Evolutionary conservation across 2,113 vertebrate genomes (phyloP).

Genomic region (Etheostoma spectabile): DNA sequence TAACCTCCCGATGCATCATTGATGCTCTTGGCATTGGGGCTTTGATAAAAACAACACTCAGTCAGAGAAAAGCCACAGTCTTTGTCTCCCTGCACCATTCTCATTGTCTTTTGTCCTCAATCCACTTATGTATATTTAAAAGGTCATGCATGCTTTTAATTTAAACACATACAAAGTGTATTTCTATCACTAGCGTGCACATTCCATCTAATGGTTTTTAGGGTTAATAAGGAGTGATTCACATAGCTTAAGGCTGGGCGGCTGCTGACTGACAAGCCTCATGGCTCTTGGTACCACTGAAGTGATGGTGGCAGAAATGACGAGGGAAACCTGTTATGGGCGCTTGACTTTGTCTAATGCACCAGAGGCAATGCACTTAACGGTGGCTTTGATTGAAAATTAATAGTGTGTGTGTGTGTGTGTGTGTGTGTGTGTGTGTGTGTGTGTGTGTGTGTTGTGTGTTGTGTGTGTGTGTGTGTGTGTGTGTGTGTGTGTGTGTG

Average conservation of each 20-base stretch:
- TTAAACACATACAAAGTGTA: background rate
- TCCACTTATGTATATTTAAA: conserved; percentile 8
- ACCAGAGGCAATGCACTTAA: conserved; percentile 90
- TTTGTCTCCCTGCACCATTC: background rate
- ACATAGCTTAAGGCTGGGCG: conserved; percentile 2
- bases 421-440: background rate
- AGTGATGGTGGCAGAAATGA: conserved; percentile 80
- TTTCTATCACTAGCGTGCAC: background rate
- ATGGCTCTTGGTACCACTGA: conserved; percentile 75
- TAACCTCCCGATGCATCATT: conserved; percentile 61
- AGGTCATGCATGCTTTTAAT: background rate
- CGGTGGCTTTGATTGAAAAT: conserved; percentile 98
- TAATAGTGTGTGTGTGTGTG: conserved; percentile 80
- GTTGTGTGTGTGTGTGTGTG: conserved; percentile 60
- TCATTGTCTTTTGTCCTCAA: conserved; percentile 18
- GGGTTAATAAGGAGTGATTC: conserved; percentile 39
- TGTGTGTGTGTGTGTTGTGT: no score
- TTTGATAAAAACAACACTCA: conserved; percentile 31
- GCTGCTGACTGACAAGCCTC: conserved; percentile 24
- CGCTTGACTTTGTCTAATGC: conserved; percentile 92
- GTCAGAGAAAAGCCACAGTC: conserved; percentile 2
- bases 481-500: conserved; percentile 79
- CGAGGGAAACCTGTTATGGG: conserved; percentile 82
- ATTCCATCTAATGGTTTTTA: background rate
- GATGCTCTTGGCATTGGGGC: conserved; percentile 48